Base-by-base conservation (phyloP, 2,113 vertebrate species). In the Chaenocephalus aceratus region DNA sequence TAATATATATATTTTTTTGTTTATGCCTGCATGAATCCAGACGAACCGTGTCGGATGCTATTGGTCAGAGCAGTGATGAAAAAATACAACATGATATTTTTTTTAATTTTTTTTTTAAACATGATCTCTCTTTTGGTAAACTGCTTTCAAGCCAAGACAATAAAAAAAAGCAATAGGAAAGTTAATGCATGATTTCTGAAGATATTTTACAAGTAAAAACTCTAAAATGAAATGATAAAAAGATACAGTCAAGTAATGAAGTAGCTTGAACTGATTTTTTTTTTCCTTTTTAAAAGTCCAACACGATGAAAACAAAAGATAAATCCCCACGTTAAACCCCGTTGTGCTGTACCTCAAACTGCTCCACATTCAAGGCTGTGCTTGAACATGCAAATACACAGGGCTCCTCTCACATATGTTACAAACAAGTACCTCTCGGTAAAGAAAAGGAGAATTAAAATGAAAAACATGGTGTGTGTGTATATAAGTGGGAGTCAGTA, bases 1-100 rank as follows among this genome's bases (percentile, higher is more conserved):
- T 98, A 97, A 95, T 95, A 93, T 91, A 88, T 83, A 79, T 65
- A 72, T 73, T 10, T 73, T 87, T 75, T 80, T 75, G 80, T 78
- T 92, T 89, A 86, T 71, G 83, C 91, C 88, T 93, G 92, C 86
- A 90, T 89, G 90, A 72, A 87, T 88, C 63, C 82, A 76, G 77
- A 92, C 41, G 30, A 72, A 78, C n/a, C 18, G 48, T 79, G 66
- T 81, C 77, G 62, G 84, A 90, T 81, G 85, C 87, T 88, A 48
- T 80, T 86, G 81, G 75, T 93, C 79, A 85, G 79, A 92, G 83
- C 79, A 91, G 88, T 79, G 66, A 92, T 80, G 82, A 90, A 41
- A 88, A 93, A 95, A 79, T 93, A 94, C 93, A 94, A 87, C 78
- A 82, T 67, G 65, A 86, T 54, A 21, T 51, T 53, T 36, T 49